Conservation (phyloP, 2,797 vertebrate genomes). For the Vespertilio murinus region DNA sequence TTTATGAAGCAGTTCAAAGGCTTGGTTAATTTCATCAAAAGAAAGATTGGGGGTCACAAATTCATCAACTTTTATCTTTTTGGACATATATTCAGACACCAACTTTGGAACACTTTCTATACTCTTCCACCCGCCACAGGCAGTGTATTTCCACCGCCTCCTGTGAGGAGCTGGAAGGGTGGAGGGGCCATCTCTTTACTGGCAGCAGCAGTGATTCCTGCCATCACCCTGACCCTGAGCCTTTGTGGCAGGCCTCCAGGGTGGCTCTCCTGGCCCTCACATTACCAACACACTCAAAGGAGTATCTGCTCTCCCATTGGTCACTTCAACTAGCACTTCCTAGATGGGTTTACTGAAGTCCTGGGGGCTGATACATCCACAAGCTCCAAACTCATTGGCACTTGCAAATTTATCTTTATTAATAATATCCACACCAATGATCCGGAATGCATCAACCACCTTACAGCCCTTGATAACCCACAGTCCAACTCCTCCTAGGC, state of each 20-base stretch:
- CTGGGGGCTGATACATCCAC: conserved; percentile 92
- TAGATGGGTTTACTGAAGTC: conserved; percentile 91
- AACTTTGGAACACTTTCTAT: conserved; percentile 94
- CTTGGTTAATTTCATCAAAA: conserved; percentile 93
- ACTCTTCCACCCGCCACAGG: conserved; percentile 97
- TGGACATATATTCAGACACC: conserved; percentile 94
- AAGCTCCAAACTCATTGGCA: conserved; percentile 92
- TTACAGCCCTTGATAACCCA: conserved; percentile 96
- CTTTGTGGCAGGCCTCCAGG: conserved; percentile 91
- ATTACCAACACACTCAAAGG: conserved; percentile 94
- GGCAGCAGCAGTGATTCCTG: conserved; percentile 89
- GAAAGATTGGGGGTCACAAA: conserved; percentile 93
- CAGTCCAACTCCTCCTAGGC: conserved; percentile 93
- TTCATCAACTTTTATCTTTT: conserved; percentile 97
- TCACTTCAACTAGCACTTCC: conserved; percentile 91
- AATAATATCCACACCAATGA: conserved; percentile 92
- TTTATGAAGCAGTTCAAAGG: conserved; percentile 93
- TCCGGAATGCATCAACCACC: conserved; percentile 90
- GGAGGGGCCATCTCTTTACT: conserved; percentile 88
- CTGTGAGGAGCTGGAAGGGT: conserved; percentile 91
- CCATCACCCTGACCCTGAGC: conserved; percentile 94
- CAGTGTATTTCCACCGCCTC: conserved; percentile 93
- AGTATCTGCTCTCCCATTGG: conserved; percentile 93
- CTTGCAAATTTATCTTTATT: conserved; percentile 92
- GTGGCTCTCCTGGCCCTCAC: conserved; percentile 92